phyloP scores from a whole-genome alignment of 2,888 invertebrate genomes.

The Fabriciana adippe region DNA sequence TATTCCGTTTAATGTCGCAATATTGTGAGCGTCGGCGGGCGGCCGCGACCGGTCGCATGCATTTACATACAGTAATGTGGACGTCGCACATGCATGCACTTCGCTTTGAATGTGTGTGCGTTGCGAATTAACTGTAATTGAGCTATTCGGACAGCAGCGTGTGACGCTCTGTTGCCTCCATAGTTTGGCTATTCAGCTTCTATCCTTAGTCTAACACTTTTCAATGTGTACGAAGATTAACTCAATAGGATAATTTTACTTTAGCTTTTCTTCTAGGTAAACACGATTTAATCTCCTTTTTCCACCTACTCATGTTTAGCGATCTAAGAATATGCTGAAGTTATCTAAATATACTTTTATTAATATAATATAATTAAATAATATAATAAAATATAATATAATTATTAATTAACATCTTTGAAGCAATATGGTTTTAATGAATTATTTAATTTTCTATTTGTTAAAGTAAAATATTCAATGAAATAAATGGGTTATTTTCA shows the following conservation, averaged over 20 bases:
- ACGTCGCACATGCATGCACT: constrained; percentile 75
- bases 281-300: background rate
- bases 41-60: constrained; percentile 77
- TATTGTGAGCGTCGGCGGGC: constrained; percentile 75
- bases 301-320: too few relatives aligned
- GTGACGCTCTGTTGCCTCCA: constrained; percentile 66
- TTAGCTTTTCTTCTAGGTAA: background rate
- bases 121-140: constrained; percentile 82
- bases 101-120: constrained; percentile 76
- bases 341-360: too few relatives aligned
- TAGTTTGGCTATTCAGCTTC: constrained; percentile 56
- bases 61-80: constrained; percentile 81
- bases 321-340: too few relatives aligned
- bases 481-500: background rate
- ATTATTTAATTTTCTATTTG: too few relatives aligned
- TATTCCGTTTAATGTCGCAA: constrained; percentile 80
- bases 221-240: constrained; percentile 18
- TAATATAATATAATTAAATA: too few relatives aligned
- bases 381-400: too few relatives aligned
- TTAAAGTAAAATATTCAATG: too few relatives aligned
- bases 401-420: too few relatives aligned
- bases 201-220: constrained; percentile 40
- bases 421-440: too few relatives aligned
- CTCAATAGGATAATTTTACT: background rate
- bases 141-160: constrained; percentile 77